These are phyloP conservation scores for Eudasyphora cyanicolor DNA, from an alignment of 2,888 invertebrate species.

Conservation along the genomic window DNA sequence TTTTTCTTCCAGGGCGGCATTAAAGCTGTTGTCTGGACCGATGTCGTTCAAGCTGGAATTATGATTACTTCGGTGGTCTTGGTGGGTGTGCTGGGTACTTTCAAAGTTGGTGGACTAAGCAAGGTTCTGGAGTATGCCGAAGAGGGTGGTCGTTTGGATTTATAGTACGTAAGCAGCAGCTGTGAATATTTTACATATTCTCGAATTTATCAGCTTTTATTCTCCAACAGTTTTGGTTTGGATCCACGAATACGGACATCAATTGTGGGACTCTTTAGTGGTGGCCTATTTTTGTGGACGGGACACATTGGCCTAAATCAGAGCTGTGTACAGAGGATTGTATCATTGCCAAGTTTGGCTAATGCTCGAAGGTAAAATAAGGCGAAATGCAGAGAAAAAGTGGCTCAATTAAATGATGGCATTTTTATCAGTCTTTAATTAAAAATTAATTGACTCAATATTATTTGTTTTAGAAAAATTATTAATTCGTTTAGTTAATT, in stretches of 20 bases:
- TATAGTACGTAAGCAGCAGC: conserved; percentile 74
- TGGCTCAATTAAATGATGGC: too few relatives aligned
- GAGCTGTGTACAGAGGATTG: conserved; percentile 86
- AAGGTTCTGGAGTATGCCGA: conserved; percentile 76
- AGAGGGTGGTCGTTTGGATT: conserved; percentile 76
- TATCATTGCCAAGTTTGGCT: conserved; percentile 82
- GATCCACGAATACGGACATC: conserved; percentile 84
- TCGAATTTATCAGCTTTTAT: neutral
- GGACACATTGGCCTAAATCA: conserved; percentile 86
- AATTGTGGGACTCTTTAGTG: conserved; percentile 83
- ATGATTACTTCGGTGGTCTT: conserved; percentile 78
- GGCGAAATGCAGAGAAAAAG: neutral
- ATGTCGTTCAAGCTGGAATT: conserved; percentile 80
- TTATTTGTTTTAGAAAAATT: too few relatives aligned
- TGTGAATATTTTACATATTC: neutral
- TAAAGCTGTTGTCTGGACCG: conserved; percentile 82
- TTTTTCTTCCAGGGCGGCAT: conserved; percentile 78
- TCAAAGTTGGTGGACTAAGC: conserved; percentile 77
- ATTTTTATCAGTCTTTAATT: too few relatives aligned
- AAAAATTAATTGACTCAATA: too few relatives aligned
- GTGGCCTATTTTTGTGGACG: conserved; percentile 83
- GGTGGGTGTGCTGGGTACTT: conserved; percentile 77
- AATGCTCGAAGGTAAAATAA: conserved; percentile 81
- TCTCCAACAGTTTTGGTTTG: conserved; percentile 81
- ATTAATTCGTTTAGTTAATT: too few relatives aligned